Evolutionary conservation across 1,140 invertebrate species (phyloP).

Genomic region (Conus betulinus): DNA sequence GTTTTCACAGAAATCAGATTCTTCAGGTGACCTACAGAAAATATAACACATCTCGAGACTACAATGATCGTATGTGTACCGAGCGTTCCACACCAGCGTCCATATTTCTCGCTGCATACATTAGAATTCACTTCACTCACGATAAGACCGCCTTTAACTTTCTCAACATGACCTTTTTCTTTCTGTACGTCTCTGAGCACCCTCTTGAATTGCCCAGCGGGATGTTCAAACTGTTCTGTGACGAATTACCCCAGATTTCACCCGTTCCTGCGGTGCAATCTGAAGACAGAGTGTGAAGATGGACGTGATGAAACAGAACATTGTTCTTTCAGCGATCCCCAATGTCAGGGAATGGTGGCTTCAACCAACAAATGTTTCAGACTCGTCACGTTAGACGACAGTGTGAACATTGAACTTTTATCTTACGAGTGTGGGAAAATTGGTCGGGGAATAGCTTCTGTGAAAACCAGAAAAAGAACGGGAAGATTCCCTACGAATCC

Average conservation of each 20-base stretch:
- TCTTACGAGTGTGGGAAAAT: too few relatives aligned
- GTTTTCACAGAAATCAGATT: too few relatives aligned
- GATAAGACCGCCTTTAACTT: too few relatives aligned
- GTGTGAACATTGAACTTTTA: neutral
- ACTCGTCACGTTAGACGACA: too few relatives aligned
- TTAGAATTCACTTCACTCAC: too few relatives aligned
- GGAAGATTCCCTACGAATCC: neutral
- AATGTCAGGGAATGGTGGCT: neutral
- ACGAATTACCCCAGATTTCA: neutral
- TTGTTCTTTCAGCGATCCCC: constrained; percentile 14
- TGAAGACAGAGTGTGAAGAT: constrained; percentile 17
- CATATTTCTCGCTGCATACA: neutral
- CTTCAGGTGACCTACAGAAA: too few relatives aligned
- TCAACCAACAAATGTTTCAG: neutral
- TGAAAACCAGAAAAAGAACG: neutral
- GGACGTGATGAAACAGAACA: constrained; percentile 7
- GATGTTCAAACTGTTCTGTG: constrained; percentile 8
- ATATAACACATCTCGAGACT: too few relatives aligned
- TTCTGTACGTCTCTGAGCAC: neutral
- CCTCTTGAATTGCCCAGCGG: neutral
- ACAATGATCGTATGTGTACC: too few relatives aligned
- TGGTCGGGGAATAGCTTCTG: neutral
- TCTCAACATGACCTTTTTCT: neutral
- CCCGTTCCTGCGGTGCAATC: neutral
- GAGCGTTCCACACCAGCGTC: neutral